Base-by-base conservation (phyloP, 1,140 invertebrate species). In the Acromyrmex charruanus region DNA sequence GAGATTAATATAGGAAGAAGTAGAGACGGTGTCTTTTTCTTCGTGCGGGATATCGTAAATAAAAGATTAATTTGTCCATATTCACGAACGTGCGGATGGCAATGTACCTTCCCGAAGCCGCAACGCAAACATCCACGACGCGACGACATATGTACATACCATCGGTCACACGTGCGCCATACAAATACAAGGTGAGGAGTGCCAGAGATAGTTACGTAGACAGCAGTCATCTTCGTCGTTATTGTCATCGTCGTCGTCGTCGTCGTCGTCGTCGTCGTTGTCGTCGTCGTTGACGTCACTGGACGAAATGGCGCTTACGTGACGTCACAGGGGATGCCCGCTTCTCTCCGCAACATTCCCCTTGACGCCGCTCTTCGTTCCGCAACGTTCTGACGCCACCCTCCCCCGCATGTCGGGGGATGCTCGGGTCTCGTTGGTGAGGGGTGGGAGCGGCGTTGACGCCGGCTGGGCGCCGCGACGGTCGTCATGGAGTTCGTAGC, bases 231-330 rank as follows among this genome's bases (percentile, higher is more conserved):
- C 80, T 75, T 85, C 77, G 87, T 84, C 80, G 72, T 68, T 77
- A 63, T 87, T 77, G 79, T 84, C 74, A 75, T 88, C 72, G 89
- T 87, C 72, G 91, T 92, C 87, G 89, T 77, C 85, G 89, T 90
- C 89, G 86, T 82, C 61, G 77, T 88, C 69, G 89, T 87, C 72
- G 82, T 55, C 88, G 90, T 90, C 91, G 91, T 92, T 85, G 89
- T 77, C 85, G 89, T 90, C 89, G 86, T 82, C 61, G 61, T 88
- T 93, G 93, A 95, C 94, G 94, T 95, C 94, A 95, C 89, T 77
- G 91, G 90, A 87, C 92, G 95, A 95, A 92, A 94, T 95, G 94
- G 94, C 93, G 92, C 77, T 86, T 87, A 90, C 74, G 91, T 95
- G 94, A 95, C 95, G 95, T 95, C 95, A 95, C 87, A 44, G 25